Evolutionary conservation across 1,140 invertebrate species (phyloP).

Genomic region (Steinernema khuongi): DNA sequence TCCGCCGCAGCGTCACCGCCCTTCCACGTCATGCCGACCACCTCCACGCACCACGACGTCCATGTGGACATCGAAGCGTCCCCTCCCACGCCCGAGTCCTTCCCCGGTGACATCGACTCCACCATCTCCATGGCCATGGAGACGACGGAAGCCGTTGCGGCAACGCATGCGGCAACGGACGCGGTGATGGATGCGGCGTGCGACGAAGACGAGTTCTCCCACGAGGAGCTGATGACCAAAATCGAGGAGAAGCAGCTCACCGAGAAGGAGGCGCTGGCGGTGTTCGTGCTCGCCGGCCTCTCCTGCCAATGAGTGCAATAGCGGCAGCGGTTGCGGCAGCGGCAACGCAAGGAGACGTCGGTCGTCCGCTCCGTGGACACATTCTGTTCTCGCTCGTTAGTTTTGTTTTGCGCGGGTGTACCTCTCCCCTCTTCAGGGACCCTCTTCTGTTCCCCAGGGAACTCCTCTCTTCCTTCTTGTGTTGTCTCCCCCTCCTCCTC

Average conservation of each 20-base stretch:
- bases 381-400: neutral
- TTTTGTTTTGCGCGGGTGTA: slow-evolving; percentile 6
- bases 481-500: neutral
- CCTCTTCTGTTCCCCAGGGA: neutral
- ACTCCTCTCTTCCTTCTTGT: neutral
- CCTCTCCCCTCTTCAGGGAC: slow-evolving; percentile 10
- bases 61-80: slow-evolving; percentile 2
- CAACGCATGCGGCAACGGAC: neutral
- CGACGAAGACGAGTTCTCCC: neutral
- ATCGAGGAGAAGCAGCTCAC: neutral
- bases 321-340: neutral
- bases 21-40: slow-evolving; percentile 3
- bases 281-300: neutral
- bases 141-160: neutral
- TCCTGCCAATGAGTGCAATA: neutral
- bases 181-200: neutral
- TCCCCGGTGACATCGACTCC: slow-evolving; percentile 8
- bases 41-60: neutral
- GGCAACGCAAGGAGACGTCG: neutral
- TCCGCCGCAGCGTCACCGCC: neutral
- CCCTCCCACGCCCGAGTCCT: neutral
- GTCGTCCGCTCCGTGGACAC: neutral
- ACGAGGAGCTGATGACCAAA: neutral
- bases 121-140: neutral
- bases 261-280: neutral